phyloP scores from a whole-genome alignment of 1,140 invertebrate genomes.

The Drosophila takahashii region DNA sequence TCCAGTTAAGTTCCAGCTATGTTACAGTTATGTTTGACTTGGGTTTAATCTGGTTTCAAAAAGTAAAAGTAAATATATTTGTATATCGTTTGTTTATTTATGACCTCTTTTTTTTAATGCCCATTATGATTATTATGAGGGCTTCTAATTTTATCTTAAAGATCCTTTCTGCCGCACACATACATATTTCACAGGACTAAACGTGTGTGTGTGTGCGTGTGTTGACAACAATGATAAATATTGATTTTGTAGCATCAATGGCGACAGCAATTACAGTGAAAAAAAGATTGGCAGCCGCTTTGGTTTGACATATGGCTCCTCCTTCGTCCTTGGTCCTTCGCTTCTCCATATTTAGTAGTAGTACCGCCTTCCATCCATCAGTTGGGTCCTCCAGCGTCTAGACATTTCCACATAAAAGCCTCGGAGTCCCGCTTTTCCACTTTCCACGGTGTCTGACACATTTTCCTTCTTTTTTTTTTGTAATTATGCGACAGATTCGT shows the following conservation, averaged over 20 bases:
- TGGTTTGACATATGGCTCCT: constrained; percentile 49
- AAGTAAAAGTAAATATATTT: too few species aligned
- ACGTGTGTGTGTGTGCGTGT: not conserved
- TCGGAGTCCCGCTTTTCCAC: constrained; percentile 37
- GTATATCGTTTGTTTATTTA: too few species aligned
- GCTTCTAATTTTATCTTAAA: not conserved
- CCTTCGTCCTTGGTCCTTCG: not conserved
- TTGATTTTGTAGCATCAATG: constrained; percentile 54
- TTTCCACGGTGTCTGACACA: constrained; percentile 58
- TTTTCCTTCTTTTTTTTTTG: constrained; percentile 47
- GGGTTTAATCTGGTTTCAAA: too few species aligned
- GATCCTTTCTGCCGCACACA: not conserved
- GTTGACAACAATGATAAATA: constrained; percentile 57
- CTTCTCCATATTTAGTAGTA: not conserved
- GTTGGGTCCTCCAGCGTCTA: constrained; percentile 54
- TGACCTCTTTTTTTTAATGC: not conserved
- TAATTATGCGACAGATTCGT: constrained; percentile 76
- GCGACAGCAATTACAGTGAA: constrained; percentile 44
- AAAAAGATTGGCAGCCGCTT: constrained; percentile 45
- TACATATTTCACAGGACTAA: not conserved
- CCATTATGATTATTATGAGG: too few species aligned
- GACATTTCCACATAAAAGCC: constrained; percentile 72
- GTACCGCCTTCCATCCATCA: constrained; percentile 28
- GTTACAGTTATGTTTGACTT: too few species aligned
- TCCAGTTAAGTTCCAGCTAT: too few species aligned